Percentiles rank a stretch among this genome's conserved stretches.
These are phyloP conservation scores for Hemibagrus wyckioides DNA, from an alignment of 2,113 vertebrate genomes.

Conservation along the genomic window DNA sequence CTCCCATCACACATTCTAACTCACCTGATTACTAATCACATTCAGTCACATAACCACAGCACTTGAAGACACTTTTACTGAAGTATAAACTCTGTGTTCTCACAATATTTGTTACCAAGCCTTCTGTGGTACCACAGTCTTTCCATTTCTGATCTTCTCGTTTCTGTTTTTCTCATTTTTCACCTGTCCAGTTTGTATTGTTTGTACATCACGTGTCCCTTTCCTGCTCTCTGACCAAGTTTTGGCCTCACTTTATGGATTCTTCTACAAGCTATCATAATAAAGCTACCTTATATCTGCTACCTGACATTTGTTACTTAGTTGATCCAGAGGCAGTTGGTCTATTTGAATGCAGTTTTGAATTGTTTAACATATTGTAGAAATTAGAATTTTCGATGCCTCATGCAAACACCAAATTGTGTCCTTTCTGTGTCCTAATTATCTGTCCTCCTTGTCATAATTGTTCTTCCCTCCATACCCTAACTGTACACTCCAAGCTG, in stretches of 20 bases:
- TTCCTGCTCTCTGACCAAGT: not conserved
- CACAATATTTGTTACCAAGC: not conserved
- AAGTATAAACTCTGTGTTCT: not conserved
- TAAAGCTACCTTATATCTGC: not conserved
- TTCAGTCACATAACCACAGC: not conserved
- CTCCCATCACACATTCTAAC: not conserved
- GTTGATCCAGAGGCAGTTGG: not conserved
- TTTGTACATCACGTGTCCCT: not conserved
- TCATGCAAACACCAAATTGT: not conserved
- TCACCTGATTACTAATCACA: not conserved
- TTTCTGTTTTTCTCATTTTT: not conserved
- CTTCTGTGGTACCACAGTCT: not conserved
- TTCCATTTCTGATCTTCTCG: not conserved
- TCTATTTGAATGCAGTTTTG: not conserved
- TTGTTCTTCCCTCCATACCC: not conserved
- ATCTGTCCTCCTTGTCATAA: not conserved
- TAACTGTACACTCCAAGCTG: not conserved
- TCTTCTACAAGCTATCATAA: not conserved
- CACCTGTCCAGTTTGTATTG: not conserved
- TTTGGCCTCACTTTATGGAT: not conserved
- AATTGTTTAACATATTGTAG: not conserved
- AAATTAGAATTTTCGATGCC: not conserved
- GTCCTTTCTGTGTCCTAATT: not conserved
- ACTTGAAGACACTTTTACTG: not conserved
- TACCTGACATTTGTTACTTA: not conserved